Evolutionary conservation across 2,113 vertebrate species (phyloP).

Genomic region (Anoura caudifer): DNA sequence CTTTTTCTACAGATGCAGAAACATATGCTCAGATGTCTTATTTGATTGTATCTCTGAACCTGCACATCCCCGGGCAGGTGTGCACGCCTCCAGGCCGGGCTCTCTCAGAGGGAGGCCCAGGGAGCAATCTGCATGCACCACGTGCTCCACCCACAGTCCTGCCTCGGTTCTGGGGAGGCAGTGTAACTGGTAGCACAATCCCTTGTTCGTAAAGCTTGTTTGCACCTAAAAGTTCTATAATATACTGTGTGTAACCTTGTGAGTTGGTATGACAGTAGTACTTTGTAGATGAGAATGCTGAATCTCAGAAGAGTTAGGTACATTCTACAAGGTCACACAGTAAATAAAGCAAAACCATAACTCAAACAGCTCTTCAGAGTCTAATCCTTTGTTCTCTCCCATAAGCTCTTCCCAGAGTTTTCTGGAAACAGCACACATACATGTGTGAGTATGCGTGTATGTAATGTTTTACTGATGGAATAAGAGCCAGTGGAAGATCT

Average conservation of each 20-base stretch:
- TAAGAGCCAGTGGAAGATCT: background rate
- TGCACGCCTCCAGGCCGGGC: background rate
- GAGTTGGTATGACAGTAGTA: background rate
- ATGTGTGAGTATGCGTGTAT: background rate
- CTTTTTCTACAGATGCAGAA: background rate
- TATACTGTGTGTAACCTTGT: background rate
- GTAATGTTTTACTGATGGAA: background rate
- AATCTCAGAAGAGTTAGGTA: background rate
- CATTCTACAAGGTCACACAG: background rate
- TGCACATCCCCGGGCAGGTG: background rate
- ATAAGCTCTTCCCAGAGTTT: background rate
- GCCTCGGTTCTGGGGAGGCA: background rate
- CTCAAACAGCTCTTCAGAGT: background rate
- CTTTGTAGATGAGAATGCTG: background rate
- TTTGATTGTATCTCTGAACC: background rate
- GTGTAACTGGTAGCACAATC: background rate
- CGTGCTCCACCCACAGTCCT: too few relatives aligned
- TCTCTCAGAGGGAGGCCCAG: background rate
- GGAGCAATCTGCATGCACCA: background rate
- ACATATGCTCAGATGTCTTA: background rate
- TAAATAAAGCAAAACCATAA: background rate
- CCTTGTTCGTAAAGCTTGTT: background rate
- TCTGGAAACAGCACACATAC: background rate
- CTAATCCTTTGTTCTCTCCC: background rate
- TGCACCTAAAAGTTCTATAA: background rate